Evolutionary conservation across 2,797 vertebrate species (phyloP).

Genomic region (Zalophus californianus): DNA sequence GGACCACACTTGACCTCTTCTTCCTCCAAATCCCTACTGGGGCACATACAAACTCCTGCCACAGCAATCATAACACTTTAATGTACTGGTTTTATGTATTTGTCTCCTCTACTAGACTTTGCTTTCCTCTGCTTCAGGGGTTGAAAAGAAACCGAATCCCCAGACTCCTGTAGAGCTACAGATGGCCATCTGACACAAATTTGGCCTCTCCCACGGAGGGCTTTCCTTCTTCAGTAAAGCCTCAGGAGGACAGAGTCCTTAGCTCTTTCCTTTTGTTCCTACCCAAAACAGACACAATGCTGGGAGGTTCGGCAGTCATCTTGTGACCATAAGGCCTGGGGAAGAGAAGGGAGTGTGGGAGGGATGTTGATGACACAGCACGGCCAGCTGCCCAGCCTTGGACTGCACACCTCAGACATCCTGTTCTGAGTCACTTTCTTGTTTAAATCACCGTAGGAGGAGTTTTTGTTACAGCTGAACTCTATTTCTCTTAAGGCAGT

Average conservation of each 20-base stretch:
- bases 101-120: neutral
- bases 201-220: neutral
- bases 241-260: neutral
- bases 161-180: neutral
- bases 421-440: neutral
- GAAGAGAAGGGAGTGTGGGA: neutral
- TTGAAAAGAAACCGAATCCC: neutral
- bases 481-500: neutral
- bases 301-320: neutral
- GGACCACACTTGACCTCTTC: neutral
- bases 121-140: neutral
- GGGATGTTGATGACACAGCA: neutral
- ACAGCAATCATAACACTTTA: neutral
- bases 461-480: neutral
- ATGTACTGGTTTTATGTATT: neutral
- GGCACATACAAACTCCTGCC: neutral
- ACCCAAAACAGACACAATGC: neutral
- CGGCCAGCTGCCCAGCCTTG: neutral
- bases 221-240: neutral
- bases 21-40: neutral
- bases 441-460: neutral
- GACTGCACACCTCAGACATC: neutral
- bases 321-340: neutral
- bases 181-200: neutral
- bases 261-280: neutral